phyloP scores from a whole-genome alignment of 1,140 invertebrate species.

The Asbolus verrucosus region DNA sequence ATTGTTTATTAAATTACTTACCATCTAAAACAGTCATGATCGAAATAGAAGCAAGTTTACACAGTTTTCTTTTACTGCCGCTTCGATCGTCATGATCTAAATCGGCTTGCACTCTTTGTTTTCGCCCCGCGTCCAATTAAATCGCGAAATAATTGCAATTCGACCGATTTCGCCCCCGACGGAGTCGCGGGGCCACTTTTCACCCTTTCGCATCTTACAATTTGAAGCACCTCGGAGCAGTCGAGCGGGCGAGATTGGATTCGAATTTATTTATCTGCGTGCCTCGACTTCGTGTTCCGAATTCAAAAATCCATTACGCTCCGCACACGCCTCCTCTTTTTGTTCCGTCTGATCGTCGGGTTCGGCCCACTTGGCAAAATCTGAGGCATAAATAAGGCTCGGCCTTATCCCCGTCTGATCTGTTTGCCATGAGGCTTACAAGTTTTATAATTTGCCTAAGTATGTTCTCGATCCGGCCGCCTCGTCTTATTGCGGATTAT shows the following conservation, averaged over 20 bases:
- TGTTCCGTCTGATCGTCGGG: constrained; percentile 12
- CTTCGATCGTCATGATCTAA: constrained; percentile 14
- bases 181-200: constrained; percentile 8
- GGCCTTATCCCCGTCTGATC: constrained; percentile 26
- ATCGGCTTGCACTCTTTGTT: background rate
- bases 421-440: constrained; percentile 31
- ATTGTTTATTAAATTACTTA: constrained; percentile 46
- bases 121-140: constrained; percentile 21
- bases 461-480: constrained; percentile 30
- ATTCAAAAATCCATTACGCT: constrained; percentile 26
- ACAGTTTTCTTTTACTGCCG: constrained; percentile 17
- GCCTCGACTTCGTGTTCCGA: constrained; percentile 22
- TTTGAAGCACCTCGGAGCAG: constrained; percentile 19
- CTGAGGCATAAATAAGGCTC: constrained; percentile 35
- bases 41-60: constrained; percentile 37
- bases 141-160: constrained; percentile 25
- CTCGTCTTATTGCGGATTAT: constrained; percentile 16
- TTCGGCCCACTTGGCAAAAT: constrained; percentile 30
- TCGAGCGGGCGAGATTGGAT: constrained; percentile 31
- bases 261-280: constrained; percentile 36
- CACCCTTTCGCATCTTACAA: constrained; percentile 33
- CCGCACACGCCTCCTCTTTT: constrained; percentile 12
- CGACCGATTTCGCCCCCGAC: constrained; percentile 1
- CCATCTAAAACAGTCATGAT: constrained; percentile 39
- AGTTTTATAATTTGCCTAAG: constrained; percentile 36